A percentile compares a stretch with the other conserved stretches of the same genome.
Conservation (phyloP, 2,113 vertebrate species). For the Microtus montanus region DNA sequence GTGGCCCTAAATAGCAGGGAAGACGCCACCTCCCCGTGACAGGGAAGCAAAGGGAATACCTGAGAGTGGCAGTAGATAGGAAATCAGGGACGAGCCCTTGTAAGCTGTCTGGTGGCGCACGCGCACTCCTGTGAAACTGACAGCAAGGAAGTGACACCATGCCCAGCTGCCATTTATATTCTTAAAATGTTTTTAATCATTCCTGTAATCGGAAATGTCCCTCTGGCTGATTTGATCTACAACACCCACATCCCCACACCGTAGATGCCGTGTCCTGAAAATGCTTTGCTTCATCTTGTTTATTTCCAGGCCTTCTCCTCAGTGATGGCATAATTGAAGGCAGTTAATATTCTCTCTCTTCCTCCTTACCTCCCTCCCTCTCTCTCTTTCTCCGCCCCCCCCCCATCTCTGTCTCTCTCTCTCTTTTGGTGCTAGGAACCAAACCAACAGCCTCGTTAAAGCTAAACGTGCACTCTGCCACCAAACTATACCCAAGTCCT, state of each 20-base stretch:
- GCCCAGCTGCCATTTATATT: background rate
- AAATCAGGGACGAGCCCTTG: background rate
- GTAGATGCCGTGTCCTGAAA: background rate
- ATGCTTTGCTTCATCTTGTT: background rate
- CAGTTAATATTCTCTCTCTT: background rate
- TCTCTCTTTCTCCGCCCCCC: too few relatives aligned
- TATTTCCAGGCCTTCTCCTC: background rate
- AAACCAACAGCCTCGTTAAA: background rate
- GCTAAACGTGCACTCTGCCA: background rate
- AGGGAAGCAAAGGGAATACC: background rate
- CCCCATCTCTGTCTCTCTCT: background rate
- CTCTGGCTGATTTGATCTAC: background rate
- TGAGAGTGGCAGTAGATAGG: too few relatives aligned
- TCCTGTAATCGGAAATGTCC: conserved; percentile 8
- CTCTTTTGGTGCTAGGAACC: background rate
- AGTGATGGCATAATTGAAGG: background rate
- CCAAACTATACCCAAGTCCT: background rate
- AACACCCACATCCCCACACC: background rate
- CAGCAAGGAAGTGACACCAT: background rate
- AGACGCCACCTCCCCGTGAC: background rate
- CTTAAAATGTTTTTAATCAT: background rate
- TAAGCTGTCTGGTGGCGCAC: background rate
- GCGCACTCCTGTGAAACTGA: too few relatives aligned
- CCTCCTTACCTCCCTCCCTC: too few relatives aligned
- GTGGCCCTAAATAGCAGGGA: background rate